Evolutionary conservation across 1,140 invertebrate species (phyloP).

Genomic region (Drosophila littoralis): DNA sequence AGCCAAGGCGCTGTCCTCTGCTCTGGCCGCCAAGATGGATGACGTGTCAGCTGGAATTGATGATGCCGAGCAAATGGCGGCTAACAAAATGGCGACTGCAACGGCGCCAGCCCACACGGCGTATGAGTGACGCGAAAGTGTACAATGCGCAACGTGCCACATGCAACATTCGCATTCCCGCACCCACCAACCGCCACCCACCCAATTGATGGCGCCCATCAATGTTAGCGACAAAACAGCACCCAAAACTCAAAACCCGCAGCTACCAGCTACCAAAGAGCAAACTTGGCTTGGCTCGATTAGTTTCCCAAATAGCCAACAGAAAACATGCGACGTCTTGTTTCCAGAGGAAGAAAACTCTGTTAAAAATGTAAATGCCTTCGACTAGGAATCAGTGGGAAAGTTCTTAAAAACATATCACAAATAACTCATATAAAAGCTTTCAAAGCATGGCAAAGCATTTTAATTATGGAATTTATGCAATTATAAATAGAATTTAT

Average conservation of each 20-base stretch:
- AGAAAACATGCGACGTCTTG: no score
- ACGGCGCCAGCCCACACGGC: slow-evolving; percentile 40
- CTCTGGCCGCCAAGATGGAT: slow-evolving; percentile 69
- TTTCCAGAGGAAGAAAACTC: no score
- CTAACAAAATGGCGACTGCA: slow-evolving; percentile 72
- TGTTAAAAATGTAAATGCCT: no score
- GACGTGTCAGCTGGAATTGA: slow-evolving; percentile 83
- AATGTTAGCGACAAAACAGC: background rate
- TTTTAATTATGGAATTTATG: no score
- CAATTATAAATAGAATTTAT: no score
- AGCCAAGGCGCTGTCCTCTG: slow-evolving; percentile 4
- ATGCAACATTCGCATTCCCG: slow-evolving; percentile 29
- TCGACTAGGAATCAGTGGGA: no score
- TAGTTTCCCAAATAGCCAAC: background rate
- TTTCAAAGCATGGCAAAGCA: no score
- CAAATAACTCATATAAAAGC: no score
- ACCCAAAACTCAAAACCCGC: background rate
- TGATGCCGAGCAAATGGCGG: slow-evolving; percentile 71
- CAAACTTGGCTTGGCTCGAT: background rate
- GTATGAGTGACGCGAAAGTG: slow-evolving; percentile 53
- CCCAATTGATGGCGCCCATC: background rate
- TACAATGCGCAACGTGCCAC: slow-evolving; percentile 43
- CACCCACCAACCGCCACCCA: background rate
- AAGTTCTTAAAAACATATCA: no score
- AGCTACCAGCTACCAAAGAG: slow-evolving; percentile 5